Conservation (phyloP, 1,140 invertebrate species). For the Cyclina sinensis region DNA sequence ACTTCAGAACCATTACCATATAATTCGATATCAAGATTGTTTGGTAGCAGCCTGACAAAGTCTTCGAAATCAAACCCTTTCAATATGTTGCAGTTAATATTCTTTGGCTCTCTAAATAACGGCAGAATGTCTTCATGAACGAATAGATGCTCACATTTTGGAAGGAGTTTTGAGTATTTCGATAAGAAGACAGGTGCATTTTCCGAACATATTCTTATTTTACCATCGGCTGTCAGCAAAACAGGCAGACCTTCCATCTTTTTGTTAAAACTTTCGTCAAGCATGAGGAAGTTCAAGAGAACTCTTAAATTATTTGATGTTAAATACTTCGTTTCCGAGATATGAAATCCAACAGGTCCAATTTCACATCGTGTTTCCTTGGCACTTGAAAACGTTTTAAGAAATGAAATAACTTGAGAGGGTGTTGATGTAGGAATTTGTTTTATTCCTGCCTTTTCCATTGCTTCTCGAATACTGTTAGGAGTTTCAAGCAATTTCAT, state of each 20-base stretch:
- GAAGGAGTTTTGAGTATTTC: background rate
- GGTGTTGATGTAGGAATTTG: constrained; percentile 28
- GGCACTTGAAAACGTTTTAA: constrained; percentile 35
- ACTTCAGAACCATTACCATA: background rate
- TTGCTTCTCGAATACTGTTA: background rate
- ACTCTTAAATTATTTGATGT: background rate
- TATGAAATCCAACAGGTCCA: background rate
- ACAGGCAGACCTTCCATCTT: constrained; percentile 22
- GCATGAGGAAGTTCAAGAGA: background rate
- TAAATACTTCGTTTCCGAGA: constrained; percentile 20
- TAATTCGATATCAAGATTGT: background rate
- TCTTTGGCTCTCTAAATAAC: background rate
- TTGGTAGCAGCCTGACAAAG: constrained; percentile 10
- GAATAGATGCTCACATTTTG: background rate
- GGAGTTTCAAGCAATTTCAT: constrained; percentile 66
- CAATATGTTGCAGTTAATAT: background rate
- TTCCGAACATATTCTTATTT: constrained; percentile 8
- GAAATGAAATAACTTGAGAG: constrained; percentile 46
- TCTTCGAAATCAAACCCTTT: constrained; percentile 14
- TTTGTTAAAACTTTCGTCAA: background rate
- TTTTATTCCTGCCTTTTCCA: constrained; percentile 34
- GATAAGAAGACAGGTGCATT: background rate
- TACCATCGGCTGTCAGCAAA: constrained; percentile 38
- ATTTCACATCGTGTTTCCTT: constrained; percentile 22
- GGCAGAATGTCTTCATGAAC: background rate